Conservation (phyloP, 2,797 vertebrate genomes). For the Chaetodon trifasciatus region DNA sequence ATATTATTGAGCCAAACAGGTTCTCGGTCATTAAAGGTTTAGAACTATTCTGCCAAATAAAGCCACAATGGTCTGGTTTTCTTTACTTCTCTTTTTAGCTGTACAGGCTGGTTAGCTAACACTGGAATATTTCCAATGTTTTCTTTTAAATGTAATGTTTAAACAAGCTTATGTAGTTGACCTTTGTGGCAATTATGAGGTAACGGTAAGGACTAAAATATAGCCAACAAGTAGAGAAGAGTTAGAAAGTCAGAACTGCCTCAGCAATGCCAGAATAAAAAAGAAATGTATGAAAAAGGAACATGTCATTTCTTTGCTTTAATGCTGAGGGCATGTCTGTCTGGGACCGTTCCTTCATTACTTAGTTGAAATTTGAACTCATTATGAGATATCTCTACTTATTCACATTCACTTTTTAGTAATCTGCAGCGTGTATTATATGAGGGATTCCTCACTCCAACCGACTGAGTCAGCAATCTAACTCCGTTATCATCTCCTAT, state of each 20-base stretch:
- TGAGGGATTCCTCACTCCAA: background rate
- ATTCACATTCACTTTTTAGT: background rate
- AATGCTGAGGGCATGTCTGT: background rate
- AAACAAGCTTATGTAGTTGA: background rate
- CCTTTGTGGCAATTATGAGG: background rate
- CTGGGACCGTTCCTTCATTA: background rate
- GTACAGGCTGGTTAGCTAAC: background rate
- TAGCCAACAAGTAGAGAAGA: background rate
- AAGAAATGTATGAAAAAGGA: background rate
- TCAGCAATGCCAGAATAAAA: background rate
- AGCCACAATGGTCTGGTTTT: background rate
- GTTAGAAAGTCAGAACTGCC: background rate
- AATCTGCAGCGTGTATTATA: background rate
- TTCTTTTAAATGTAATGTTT: background rate
- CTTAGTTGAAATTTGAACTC: background rate
- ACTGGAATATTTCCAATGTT: background rate
- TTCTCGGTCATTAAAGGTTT: background rate
- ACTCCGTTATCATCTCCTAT: background rate
- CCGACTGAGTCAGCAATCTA: background rate
- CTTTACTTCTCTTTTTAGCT: background rate
- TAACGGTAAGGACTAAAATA: background rate
- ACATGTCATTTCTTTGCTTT: background rate
- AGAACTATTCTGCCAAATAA: background rate
- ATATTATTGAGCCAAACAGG: background rate
- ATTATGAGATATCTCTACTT: background rate